Base-by-base conservation (phyloP, 53 echinoderm and acorn worm genomes). In the Antedon mediterranea region DNA sequence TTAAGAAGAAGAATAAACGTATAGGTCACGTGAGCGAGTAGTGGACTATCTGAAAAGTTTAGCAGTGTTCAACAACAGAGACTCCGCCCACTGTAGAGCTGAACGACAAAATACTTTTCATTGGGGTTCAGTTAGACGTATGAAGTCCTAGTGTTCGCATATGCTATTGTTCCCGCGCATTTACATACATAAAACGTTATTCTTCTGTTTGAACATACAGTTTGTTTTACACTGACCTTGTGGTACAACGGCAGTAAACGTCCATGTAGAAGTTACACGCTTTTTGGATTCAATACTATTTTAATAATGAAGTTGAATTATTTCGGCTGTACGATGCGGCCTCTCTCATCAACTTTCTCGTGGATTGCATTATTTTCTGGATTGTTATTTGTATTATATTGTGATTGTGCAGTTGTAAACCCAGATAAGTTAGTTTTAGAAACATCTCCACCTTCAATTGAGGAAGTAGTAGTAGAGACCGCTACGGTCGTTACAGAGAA, bases 331-430 rank as follows among this genome's bases (percentile, higher is more conserved):
- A 26, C 57, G 57, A 57, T 57, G 57, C 41, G 13, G 5, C 4
- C 37, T 37, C 4, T 4, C 37, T 18, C 57, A 23, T 57, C 57
- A 26, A 57, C 57, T 57, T 8, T 13, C 23, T 57, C 57, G 9
- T 57, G 57, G 57, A 57, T 57, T 57, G 57, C 23, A 13, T 57
- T 57, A 57, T 57, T 57, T 57, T 57, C 1, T 15, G 57, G 57
- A 57, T 57, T 57, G 23, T 8, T 57, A 57, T 57, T 57, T 57
- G 14, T 57, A 2, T 15, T 23, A 15, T 13, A 18, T 8, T 57
- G 57, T 57, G 57, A 57, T 57, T 57, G 57, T 57, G 57, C 57
- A 57, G 57, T 57, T 57, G 57, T 57, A 57, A 57, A 57, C 57
- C 20, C 57, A 23, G 57, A 57, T 2, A 23, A 8, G 20, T 57